These are phyloP conservation scores for Apodemia hepburni DNA, from an alignment of 2,888 invertebrate species.

Conservation along the genomic window DNA sequence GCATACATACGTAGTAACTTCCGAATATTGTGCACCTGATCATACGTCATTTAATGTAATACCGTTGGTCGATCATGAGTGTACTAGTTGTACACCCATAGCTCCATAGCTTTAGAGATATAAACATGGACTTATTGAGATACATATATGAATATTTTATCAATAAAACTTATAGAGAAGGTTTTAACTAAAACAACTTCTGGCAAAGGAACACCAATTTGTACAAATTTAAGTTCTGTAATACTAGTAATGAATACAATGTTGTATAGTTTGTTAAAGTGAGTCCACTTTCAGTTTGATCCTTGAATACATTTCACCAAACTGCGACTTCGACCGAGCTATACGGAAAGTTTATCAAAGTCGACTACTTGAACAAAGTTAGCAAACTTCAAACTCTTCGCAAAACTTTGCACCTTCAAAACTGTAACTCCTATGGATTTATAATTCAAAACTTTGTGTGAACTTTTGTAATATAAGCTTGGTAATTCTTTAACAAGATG, in stretches of 20 bases:
- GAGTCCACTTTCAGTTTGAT: conserved; percentile 12
- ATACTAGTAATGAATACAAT: neutral
- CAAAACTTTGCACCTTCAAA: conserved; percentile 53
- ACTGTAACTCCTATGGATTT: conserved; percentile 60
- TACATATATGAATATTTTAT: too few relatives aligned
- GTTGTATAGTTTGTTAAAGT: conserved; percentile 4
- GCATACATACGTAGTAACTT: too few relatives aligned
- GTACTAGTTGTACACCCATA: too few relatives aligned
- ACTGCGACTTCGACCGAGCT: neutral
- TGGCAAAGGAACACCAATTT: neutral
- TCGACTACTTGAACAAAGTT: conserved; percentile 51
- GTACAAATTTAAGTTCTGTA: neutral
- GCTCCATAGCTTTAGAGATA: too few relatives aligned
- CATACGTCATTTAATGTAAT: too few relatives aligned
- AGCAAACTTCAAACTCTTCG: conserved; percentile 46
- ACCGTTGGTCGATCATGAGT: too few relatives aligned
- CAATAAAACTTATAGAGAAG: too few relatives aligned
- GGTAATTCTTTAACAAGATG: conserved; percentile 15
- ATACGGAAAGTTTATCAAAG: conserved; percentile 33
- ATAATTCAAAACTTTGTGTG: conserved; percentile 31
- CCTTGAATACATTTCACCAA: conserved; percentile 6
- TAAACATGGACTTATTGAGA: too few relatives aligned
- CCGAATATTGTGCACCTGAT: too few relatives aligned
- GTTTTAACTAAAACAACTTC: neutral
- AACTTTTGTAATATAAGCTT: conserved; percentile 17